Base-by-base conservation (phyloP, 2,888 invertebrate species). In the Mayetiola destructor region DNA sequence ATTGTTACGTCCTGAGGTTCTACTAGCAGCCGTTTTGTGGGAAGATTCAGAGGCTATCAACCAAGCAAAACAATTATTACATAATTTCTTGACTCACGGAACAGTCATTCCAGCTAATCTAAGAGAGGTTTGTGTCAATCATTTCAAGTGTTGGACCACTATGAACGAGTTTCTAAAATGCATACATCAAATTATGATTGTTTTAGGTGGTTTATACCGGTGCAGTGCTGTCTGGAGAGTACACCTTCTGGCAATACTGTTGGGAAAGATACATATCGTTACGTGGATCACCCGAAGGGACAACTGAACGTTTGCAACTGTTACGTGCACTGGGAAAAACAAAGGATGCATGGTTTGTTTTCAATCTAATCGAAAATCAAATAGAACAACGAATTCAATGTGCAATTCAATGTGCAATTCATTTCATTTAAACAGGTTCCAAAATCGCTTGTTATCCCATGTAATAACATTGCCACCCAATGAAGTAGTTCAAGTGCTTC, bases 211-310 rank as follows among this genome's bases (percentile, higher is more conserved):
- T 72, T 56, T 73, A 73, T 54, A 71, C 73, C n/a, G 73, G 73
- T 2, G 70, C 72, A 6, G 70, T 73, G 54, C 57, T 73, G 2
- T 72, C 73, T 2, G 73, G 73, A 1, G 73, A 73, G 61, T 72
- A 70, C 59, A 66, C 68, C 39, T 73, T 68, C 57, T 73, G 73
- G 73, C 72, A 73, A 60, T 71, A 70, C 55, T 73, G 73, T 57
- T 73, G 73, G 72, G 70, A 72, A 57, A 67, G 69, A 30, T 73
- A 73, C 56, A 64, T 68, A 0, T 64, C 65, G 18, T 63, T 73
- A 21, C 69, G 69, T 58, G 66, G 70, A 35, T 66, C 67, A 42
- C 67, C 71, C 18, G 72, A 71, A 59, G 71, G 69, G 5, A 66
- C 68, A 56, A 69, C 71, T 30, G 73, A 73, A 59, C 68, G 73